Evolutionary conservation across 1,140 invertebrate genomes (phyloP), one percentile per base, ranked within the genome.

Genomic region (Fopius arisanus): DNA sequence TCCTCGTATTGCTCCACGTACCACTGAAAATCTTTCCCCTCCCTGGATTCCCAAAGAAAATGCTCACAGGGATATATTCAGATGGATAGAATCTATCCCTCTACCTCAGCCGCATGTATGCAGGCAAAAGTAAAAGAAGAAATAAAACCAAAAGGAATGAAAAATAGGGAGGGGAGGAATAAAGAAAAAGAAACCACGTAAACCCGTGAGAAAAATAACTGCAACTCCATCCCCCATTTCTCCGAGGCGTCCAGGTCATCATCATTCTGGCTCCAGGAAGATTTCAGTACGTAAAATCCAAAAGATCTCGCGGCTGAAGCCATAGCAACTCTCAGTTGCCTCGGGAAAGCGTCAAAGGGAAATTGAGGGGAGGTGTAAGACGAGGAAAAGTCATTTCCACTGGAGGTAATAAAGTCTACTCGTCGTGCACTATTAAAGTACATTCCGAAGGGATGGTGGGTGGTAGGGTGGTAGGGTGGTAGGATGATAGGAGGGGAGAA

Each of bases 361-460:
- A 59, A 59, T 59, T 59, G 54, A 23, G 10, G 7, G 10, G 14
- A 9, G 54, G 9, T 59, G 10, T 6, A 12, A 28, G 19, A 12
- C 26, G 54, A 51, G 43, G 19, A 28, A 59, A 59, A 59, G 54
- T 59, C 19, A 59, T 59, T 59, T 59, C 54, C 54, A 51, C 23
- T 23, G 14, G 16, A 48, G 43, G 54, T 59, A 59, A 59, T 59
- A 59, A 59, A 51, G 43, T 51, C 19, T 21, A 16, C 41, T 43
- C 41, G 43, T 51, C n/a, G n/a, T 19, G n/a, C 43, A 51, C 19
- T 51, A 51, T 51, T 51, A 51, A 51, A 16, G 43, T 51, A 19
- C 19, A 19, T 51, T 51, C 43, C 43, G n/a, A 16, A 40, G 5
- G n/a, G n/a, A n/a, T n/a, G n/a, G n/a, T n/a, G n/a, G n/a, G n/a